Evolutionary conservation across 2,797 vertebrate genomes (phyloP), one percentile per base, ranked within the genome.

Genomic region (Xerus rutilus): DNA sequence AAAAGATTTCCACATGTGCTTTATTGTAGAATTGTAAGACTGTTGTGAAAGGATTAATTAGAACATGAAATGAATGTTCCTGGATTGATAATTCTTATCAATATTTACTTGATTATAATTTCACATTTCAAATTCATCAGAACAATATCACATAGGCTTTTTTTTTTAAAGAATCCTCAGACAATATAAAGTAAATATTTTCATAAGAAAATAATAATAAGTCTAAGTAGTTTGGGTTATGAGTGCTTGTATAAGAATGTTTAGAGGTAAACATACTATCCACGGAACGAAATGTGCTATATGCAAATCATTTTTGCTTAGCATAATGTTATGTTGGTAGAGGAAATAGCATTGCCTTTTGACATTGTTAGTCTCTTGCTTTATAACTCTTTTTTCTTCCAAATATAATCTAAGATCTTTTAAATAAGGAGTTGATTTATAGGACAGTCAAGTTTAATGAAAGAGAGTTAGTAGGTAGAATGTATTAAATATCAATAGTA

Each of bases 381-480:
- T 96, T 89, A 69, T 86, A 83, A 72, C 57, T 89, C 69, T 92
- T 32, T 90, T 93, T 89, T 85, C 64, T 78, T 76, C 32, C 45
- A 86, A 70, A 18, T 76, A 2, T 91, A 95, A 89, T 93, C 83
- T 97, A 96, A 96, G 45, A 45, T 96, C 70, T 93, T 77, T 82
- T 15, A 94, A 91, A 79, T 93, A 89, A 93, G 88, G 59, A 94
- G 30, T 23, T 87, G 35, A 64, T 96, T 97, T 87, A 87, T 93
- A 92, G 84, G 89, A 76, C 30, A 95, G 89, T 95, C 93, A 89
- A 21, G 79, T 90, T 94, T 94, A 86, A 90, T 96, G 95, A 96
- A 90, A 96, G 81, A 21, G 65, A 93, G 25, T 90, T 90, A 65
- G 43, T 57, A 96, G 89, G 43, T 93, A 94, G 64, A 96, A 67